Evolutionary conservation across 2,888 invertebrate genomes (phyloP).

Genomic region (Pristionchus entomophagus): DNA sequence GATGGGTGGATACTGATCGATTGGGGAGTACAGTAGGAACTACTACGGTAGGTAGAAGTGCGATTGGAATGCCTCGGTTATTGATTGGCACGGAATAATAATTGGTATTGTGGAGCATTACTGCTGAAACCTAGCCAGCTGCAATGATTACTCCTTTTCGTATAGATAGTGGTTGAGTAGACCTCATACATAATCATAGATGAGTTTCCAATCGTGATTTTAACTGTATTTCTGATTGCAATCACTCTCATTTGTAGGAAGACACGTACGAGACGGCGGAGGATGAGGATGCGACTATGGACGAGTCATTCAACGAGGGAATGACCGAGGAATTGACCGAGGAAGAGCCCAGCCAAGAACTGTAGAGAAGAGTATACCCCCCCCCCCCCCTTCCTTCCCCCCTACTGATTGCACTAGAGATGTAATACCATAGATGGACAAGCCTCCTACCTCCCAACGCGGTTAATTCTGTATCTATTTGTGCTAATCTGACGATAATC

Average conservation of each 20-base stretch:
- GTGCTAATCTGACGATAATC: not conserved
- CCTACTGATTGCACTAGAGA: not conserved
- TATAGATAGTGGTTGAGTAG: no score
- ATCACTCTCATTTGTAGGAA: no score
- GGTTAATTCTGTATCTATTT: not conserved
- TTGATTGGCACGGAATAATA: not conserved
- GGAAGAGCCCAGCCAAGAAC: not conserved
- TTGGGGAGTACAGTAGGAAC: no score
- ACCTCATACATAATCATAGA: not conserved
- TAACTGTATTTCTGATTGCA: not conserved
- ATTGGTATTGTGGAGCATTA: not conserved
- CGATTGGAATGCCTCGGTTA: no score
- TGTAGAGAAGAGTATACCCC: not conserved
- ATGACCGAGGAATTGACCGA: no score
- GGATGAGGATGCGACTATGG: slow-evolving; percentile 2
- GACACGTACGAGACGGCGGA: slow-evolving; percentile 30
- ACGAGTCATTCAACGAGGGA: slow-evolving; percentile 17
- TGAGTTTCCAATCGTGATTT: not conserved
- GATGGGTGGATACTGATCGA: not conserved
- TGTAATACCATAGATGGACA: not conserved
- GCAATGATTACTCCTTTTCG: not conserved
- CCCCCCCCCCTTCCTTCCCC: no score
- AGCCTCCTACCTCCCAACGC: not conserved
- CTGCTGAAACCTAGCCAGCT: not conserved
- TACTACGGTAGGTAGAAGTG: no score